phyloP scores from a whole-genome alignment of 2,888 invertebrate species.

The Labia minor region DNA sequence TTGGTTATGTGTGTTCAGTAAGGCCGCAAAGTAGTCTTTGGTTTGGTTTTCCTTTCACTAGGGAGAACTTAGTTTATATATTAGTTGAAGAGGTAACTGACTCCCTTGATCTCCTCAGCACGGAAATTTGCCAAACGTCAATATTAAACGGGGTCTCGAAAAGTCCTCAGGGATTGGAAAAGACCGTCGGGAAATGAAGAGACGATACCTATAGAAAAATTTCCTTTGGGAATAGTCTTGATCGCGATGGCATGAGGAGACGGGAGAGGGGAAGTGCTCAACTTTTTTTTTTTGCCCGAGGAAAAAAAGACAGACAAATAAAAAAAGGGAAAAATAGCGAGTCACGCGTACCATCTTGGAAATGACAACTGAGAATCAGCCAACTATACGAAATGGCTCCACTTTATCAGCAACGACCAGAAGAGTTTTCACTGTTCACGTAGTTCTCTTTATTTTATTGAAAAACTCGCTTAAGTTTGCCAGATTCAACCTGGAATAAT shows the following conservation, averaged over 20 bases:
- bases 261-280: no score
- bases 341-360: constrained; percentile 8
- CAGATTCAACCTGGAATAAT: constrained; percentile 7
- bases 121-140: constrained; percentile 8
- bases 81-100: constrained; percentile 13
- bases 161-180: not conserved
- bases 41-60: constrained; percentile 5
- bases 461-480: not conserved
- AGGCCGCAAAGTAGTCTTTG: not conserved
- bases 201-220: constrained; percentile 8
- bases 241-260: not conserved
- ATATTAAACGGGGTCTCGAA: constrained; percentile 2
- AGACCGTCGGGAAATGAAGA: not conserved
- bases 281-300: not conserved
- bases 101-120: not conserved
- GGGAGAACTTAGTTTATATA: constrained; percentile 7
- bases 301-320: not conserved
- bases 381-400: constrained; percentile 7
- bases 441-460: not conserved
- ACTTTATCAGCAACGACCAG: not conserved
- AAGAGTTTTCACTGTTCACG: not conserved
- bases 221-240: not conserved
- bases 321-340: not conserved
- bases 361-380: not conserved
- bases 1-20: not conserved